Evolutionary conservation across 1,140 invertebrate species (phyloP), one percentile per base, ranked within the genome.

Genomic region (Formica selysi): DNA sequence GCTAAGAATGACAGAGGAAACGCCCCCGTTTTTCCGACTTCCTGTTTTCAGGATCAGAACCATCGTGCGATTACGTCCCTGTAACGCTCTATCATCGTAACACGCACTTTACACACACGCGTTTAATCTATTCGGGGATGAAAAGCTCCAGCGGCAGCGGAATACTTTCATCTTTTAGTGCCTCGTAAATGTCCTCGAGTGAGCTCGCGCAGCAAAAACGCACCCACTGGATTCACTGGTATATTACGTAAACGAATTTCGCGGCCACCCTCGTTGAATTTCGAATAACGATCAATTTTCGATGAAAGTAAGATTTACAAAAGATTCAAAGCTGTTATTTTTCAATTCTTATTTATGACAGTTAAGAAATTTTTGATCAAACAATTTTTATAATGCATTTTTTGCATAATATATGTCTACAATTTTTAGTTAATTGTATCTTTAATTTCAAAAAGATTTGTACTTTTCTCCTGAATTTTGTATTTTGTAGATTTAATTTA

Each of bases 111-210:
- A 29, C 29, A 22, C 11, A 70, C 26, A 44, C 44, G 22, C 71
- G 65, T 51, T 57, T 64, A 70, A 76, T 89, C 29, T 54, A 62
- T 86, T 59, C 26, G 16, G 11, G 76, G 51, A 65, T 59, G 48
- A 64, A 76, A 73, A 78, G 78, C 65, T 38, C 3, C 7, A 13
- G 38, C 22, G 26, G 22, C 4, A 36, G 44, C 26, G 32, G 29
- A 7, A 8, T 61, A 41, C 68, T 79, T 59, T 86, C 65, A 44
- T 76, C 88, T 59, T 89, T 87, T 89, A 87, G 70, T 87, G 57
- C 62, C 79, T 89, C 74, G 64, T 87, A 87, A 87, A 89, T 78
- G 87, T 89, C 61, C 59, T 48, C 51, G 71, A 22, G 51, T 61
- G 79, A 83, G 68, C 26, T 74, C 67, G 36, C 79, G 26, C 79